Conservation (phyloP, 2,797 vertebrate species). For the Lacerta bilineata region DNA sequence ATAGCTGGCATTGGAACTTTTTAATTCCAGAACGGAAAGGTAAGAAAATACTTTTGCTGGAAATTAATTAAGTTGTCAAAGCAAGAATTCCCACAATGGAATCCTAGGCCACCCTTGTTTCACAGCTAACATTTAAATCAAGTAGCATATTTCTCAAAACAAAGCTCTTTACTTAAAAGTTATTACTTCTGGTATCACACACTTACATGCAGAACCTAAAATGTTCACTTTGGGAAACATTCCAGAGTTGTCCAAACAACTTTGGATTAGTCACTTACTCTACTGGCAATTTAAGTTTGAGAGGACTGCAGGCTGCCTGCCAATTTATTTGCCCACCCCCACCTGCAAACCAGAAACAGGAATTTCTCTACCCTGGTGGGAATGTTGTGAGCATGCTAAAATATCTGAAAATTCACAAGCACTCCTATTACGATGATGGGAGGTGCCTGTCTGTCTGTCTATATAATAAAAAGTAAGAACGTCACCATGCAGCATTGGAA, state of each 20-base stretch:
- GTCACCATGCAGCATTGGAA: too few species aligned
- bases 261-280: neutral
- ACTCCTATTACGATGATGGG: neutral
- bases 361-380: neutral
- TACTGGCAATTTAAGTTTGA: neutral
- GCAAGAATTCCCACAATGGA: slow-evolving; percentile 18
- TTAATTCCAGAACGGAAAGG: slow-evolving; percentile 70
- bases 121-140: slow-evolving; percentile 38
- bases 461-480: neutral
- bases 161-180: slow-evolving; percentile 7
- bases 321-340: neutral
- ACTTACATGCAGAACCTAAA: neutral
- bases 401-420: neutral
- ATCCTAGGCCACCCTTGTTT: neutral
- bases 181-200: neutral
- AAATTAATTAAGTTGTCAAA: slow-evolving; percentile 56
- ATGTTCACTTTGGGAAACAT: neutral
- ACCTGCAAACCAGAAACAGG: neutral
- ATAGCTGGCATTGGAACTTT: slow-evolving; percentile 66
- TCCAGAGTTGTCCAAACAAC: neutral
- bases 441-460: neutral
- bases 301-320: neutral
- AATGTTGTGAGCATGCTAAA: neutral
- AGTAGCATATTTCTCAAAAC: slow-evolving; percentile 13
- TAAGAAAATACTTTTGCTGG: neutral